These are phyloP conservation scores for Dryobotodes eremita DNA, from an alignment of 2,888 invertebrate species.

Conservation along the genomic window DNA sequence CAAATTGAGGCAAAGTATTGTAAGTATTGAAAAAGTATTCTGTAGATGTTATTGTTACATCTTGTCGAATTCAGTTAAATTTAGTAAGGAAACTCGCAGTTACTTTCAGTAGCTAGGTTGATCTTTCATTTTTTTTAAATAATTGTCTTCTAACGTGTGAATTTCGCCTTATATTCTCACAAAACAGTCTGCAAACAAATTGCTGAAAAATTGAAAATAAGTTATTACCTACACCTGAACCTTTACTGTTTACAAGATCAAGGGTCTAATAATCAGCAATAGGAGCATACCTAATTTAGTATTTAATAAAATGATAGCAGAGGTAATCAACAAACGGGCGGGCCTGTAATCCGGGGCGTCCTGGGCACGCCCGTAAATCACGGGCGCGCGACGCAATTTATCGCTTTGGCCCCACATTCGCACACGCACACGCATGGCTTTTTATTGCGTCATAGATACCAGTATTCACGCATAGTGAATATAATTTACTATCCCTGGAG, in stretches of 20 bases:
- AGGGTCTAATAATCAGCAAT: slow-evolving; percentile 44
- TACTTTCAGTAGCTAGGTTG: slow-evolving; percentile 6
- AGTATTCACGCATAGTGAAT: slow-evolving; percentile 65
- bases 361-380: slow-evolving; percentile 72
- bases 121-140: background rate
- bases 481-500: slow-evolving; percentile 59
- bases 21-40: slow-evolving; percentile 28
- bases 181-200: background rate
- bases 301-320: slow-evolving; percentile 63
- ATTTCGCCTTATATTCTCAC: background rate
- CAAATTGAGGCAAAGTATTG: slow-evolving; percentile 29
- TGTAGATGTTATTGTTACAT: slow-evolving; percentile 22
- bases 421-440: slow-evolving; percentile 71
- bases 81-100: background rate
- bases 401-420: slow-evolving; percentile 72
- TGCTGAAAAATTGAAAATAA: background rate
- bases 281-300: slow-evolving; percentile 40
- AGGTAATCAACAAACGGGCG: slow-evolving; percentile 66
- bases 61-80: slow-evolving; percentile 6
- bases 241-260: slow-evolving; percentile 20
- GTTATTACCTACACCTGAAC: background rate
- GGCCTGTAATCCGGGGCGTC: slow-evolving; percentile 67
- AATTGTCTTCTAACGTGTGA: background rate
- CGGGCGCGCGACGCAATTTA: slow-evolving; percentile 72
- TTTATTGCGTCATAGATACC: slow-evolving; percentile 74